Conservation (phyloP, 2,888 invertebrate genomes). For the Terebella lapidaria region DNA sequence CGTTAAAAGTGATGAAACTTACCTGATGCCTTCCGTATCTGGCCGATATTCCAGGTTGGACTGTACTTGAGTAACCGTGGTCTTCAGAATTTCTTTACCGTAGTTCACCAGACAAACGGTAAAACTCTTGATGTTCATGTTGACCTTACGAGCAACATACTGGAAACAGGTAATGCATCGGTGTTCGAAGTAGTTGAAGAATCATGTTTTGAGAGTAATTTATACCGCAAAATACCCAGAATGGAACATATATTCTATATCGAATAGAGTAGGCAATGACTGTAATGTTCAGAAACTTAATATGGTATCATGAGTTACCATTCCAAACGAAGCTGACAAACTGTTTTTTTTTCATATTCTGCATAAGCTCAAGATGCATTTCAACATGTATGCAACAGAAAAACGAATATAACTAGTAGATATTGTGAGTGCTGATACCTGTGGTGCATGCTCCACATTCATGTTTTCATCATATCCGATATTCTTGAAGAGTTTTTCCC, state of each 20-base stretch:
- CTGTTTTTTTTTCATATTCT: no score
- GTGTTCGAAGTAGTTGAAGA: no score
- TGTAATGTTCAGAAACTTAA: no score
- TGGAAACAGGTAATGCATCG: slow-evolving; percentile 24
- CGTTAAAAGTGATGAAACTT: no score
- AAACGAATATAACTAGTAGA: not conserved
- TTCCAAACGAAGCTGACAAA: no score
- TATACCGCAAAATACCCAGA: no score
- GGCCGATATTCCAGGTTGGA: slow-evolving; percentile 67
- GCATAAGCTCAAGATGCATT: no score
- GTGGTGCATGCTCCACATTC: slow-evolving; percentile 32
- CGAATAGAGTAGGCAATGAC: no score
- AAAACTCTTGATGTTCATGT: slow-evolving; percentile 70
- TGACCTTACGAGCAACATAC: slow-evolving; percentile 69
- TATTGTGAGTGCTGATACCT: slow-evolving; percentile 27
- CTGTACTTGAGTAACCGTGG: slow-evolving; percentile 69
- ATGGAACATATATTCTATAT: no score
- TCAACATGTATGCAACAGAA: no score
- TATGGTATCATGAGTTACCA: no score
- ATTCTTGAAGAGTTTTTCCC: slow-evolving; percentile 61
- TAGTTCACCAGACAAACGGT: slow-evolving; percentile 66
- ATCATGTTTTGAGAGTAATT: no score
- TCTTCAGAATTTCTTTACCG: slow-evolving; percentile 67
- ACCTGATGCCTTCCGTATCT: slow-evolving; percentile 63
- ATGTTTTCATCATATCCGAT: slow-evolving; percentile 60